A percentile compares a stretch with the other conserved stretches of the same genome.
Conservation (phyloP, 2,797 vertebrate genomes). For the Sebastes dallii region DNA sequence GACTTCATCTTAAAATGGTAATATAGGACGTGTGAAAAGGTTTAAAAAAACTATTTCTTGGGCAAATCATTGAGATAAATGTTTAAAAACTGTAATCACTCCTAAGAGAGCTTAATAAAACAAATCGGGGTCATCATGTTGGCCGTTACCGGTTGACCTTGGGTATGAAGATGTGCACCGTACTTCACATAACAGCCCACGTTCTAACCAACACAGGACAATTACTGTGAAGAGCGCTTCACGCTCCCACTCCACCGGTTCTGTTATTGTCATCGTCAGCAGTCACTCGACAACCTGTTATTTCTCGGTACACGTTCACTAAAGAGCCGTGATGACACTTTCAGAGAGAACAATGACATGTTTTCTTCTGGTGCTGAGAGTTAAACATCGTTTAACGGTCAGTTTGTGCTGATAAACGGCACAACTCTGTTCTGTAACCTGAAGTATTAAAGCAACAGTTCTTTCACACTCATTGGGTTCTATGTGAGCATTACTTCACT, state of each 20-base stretch:
- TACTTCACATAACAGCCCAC: conserved; percentile 54
- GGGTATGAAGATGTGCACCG: background rate
- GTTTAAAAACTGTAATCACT: background rate
- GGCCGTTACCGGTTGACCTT: background rate
- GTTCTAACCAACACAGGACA: conserved; percentile 34
- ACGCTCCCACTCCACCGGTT: conserved; percentile 57
- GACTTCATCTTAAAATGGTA: background rate
- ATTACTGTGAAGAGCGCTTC: conserved; percentile 61
- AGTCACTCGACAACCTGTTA: conserved; percentile 40
- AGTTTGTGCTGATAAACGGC: conserved; percentile 9
- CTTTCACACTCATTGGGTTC: background rate
- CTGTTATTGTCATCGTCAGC: conserved; percentile 39
- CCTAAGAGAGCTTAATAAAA: background rate
- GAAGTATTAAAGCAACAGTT: background rate
- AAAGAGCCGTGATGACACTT: conserved; percentile 34
- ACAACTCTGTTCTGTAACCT: background rate
- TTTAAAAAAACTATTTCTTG: background rate
- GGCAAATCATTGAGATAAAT: background rate
- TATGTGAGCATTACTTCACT: background rate
- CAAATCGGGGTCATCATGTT: background rate
- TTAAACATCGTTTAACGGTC: background rate
- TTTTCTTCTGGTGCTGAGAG: conserved; percentile 9
- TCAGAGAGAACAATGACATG: conserved; percentile 37
- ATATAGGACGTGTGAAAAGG: background rate
- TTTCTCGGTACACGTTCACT: conserved; percentile 18